Evolutionary conservation across 1,140 invertebrate genomes (phyloP), one percentile per base, ranked within the genome.

Genomic region (Heterodera carotae): DNA sequence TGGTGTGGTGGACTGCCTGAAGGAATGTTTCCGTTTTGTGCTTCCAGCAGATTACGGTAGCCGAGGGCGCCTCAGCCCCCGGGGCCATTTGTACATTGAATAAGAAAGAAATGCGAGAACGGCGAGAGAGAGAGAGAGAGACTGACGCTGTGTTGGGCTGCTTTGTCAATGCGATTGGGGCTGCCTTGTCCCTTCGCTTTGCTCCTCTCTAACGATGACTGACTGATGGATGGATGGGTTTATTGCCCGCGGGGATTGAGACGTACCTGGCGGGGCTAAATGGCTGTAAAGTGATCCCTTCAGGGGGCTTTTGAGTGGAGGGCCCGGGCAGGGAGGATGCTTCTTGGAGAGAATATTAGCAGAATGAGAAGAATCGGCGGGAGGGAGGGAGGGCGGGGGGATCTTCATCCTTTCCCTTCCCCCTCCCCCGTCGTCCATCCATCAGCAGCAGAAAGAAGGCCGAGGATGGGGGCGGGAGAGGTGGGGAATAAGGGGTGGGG

Each of bases 211-310:
- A 3, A n/a, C 7, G 1, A n/a, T 29, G n/a, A n/a, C 1, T 22
- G 8, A 18, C 62, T 66, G 62, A 66, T 66, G 62, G 59, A n/a
- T n/a, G n/a, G n/a, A 66, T 29, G 62, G 62, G 2, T 66, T 66
- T 66, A 66, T 66, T 66, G 62, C 62, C 62, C 62, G 27, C 1
- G 48, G 48, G 12, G 5, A 53, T 53, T 53, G 48, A 53, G 62
- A 12, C 39, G 22, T 66, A 66, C 62, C 62, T 66, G 62, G 62
- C 62, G 33, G 62, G 33, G 62, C 5, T 29, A 34, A 34, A 66
- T 29, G 62, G 62, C 62, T 34, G 62, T 66, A 66, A 66, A 66
- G 62, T 66, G 62, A 66, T 66, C 62, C 22, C 27, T 22, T 22
- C 62, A 8, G 6, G 33, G 27, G 27, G 62, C 7, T 62, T 29